Evolutionary conservation across 2,113 vertebrate genomes (phyloP), one percentile per base, ranked within the genome.

Genomic region (Vulpes vulpes): DNA sequence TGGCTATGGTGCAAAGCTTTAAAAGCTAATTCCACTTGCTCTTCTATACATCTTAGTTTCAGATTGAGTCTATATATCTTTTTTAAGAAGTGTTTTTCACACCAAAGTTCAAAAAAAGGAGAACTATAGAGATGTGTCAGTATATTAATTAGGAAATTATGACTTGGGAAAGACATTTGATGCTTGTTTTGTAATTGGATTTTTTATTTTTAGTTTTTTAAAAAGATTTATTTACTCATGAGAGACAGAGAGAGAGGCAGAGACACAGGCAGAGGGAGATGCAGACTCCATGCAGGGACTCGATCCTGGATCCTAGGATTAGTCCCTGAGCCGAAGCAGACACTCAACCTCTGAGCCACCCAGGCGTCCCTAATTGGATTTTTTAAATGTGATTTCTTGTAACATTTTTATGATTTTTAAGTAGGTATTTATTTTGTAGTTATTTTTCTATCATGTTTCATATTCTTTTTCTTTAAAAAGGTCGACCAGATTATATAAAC

Each of bases 1-100:
- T 80, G 9, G n/a, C 60, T 20, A 32, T 5, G 23, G n/a, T 32
- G 32, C 3, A 43, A 53, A 27, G 79, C 19, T 90, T 80, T 19
- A 60, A 87, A 78, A 43, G 22, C 8, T 0, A 71, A 82, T 59
- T 69, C 83, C 30, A 82, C 2, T 81, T 89, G 30, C 17, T 69
- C 9, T 51, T 95, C 49, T 43, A 16, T 78, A n/a, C 65, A 55
- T 57, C n/a, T 82, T 82, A 71, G 83, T 91, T 96, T 96, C 17
- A 49, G 22, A 76, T 57, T 51, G 57, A 76, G 80, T 94, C 22
- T 76, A 4, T 74, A 1, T 67, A 35, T 43, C 16, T 91, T 67
- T 92, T 79, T 80, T 82, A 30, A 49, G 35, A 96, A 83, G 3
- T 88, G 2, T 80, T 67, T 20, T 1, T 84, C 22, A 62, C n/a